A percentile compares a stretch with the other conserved stretches of the same genome.
phyloP scores from a whole-genome alignment of 64 coral and sea anemone genomes.

The Montipora capricornis region DNA sequence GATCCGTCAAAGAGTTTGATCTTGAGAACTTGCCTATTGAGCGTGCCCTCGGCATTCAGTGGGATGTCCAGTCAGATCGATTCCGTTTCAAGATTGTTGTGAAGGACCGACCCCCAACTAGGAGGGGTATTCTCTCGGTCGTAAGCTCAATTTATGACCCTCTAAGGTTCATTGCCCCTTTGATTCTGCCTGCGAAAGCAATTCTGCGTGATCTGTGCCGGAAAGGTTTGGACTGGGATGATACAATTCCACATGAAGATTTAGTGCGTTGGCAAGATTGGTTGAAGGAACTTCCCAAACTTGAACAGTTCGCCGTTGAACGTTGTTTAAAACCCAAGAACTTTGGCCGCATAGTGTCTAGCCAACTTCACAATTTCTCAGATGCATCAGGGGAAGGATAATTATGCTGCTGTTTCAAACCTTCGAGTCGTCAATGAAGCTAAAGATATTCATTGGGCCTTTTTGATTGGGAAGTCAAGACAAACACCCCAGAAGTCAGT shows the following conservation, averaged over 20 bases:
- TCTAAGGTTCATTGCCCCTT: too few species aligned
- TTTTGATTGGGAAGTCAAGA: too few species aligned
- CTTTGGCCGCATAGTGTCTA: constrained; percentile 3
- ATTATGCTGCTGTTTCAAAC: neutral
- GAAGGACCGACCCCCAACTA: neutral
- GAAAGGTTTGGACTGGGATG: too few species aligned
- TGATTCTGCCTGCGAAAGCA: too few species aligned
- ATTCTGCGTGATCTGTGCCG: too few species aligned
- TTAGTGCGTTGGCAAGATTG: too few species aligned
- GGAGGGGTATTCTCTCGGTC: neutral
- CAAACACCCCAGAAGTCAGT: too few species aligned
- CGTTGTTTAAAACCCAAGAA: neutral
- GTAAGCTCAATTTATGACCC: too few species aligned
- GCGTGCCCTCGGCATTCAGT: constrained; percentile 2
- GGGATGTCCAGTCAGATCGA: neutral
- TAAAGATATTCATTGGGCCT: neutral
- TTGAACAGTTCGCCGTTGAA: too few species aligned
- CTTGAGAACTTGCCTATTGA: constrained; percentile 6
- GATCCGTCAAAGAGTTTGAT: constrained; percentile 6
- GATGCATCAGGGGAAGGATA: constrained; percentile 1
- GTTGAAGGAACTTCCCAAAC: too few species aligned
- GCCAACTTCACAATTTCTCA: constrained; percentile 22
- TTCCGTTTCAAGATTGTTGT: neutral
- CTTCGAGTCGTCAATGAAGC: constrained; percentile 13
- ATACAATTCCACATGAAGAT: too few species aligned